Base-by-base conservation (phyloP, 2,888 invertebrate genomes). In the Philereme transversata region DNA sequence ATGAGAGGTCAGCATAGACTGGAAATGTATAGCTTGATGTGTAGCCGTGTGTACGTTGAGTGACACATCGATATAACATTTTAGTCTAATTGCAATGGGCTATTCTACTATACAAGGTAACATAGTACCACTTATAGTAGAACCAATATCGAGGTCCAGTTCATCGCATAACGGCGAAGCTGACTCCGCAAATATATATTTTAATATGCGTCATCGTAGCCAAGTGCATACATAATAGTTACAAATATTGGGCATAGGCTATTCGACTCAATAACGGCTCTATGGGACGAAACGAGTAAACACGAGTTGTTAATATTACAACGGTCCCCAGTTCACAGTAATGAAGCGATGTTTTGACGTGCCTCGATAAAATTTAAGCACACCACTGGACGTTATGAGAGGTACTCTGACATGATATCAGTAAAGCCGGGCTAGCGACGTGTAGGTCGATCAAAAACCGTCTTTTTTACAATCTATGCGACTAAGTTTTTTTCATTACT, bases 321-420 rank as follows among this genome's bases (percentile, higher is more conserved):
- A 59, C 51, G 62, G 51, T 48, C 43, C 46, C 58, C 55, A 71
- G 72, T 77, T 71, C 74, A 70, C 73, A 66, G 72, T 78, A 81
- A 80, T 81, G 78, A 81, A 81, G 73, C 71, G 72, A 68, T 79
- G 79, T 77, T 73, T 71, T 70, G 67, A 64, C 71, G 56, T 59
- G 53, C 64, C 59, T 56, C 74, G 72, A 80, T 82, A 82, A 82
- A 82, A 82, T 81, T 82, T 81, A 77, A 82, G 71, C 74, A 75
- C 74, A 63, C 81, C 74, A 54, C 69, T 55, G 75, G 71, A 73
- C 73, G 58, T 70, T 68, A 75, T 73, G 71, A 68, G 69, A 69
- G 57, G 61, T 51, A 62, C 57, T 65, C 46, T 60, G 43, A 55
- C 57, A 64, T 62, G 62, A 60, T 62, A 60, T 56, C 62, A 62